A percentile compares a stretch with the other conserved stretches of the same genome.
These are phyloP conservation scores for Eledone cirrhosa DNA, from an alignment of 2,888 invertebrate genomes.

Conservation along the genomic window DNA sequence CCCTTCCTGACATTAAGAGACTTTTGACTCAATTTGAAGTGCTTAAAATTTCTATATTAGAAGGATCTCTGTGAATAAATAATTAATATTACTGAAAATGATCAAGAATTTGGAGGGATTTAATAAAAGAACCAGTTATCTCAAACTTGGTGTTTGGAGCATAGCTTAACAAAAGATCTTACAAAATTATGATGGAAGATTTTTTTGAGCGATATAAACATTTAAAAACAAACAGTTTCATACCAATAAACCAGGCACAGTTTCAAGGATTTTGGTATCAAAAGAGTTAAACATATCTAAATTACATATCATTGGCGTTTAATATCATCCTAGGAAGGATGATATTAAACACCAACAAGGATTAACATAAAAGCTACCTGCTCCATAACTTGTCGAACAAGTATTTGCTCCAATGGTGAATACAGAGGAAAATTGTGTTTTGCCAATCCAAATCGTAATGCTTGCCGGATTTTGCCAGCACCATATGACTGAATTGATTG, in stretches of 20 bases:
- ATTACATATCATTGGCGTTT: not conserved
- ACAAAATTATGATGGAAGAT: too few species aligned
- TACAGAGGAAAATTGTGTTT: slow-evolving; percentile 66
- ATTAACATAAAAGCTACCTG: slow-evolving; percentile 53
- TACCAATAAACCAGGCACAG: not conserved
- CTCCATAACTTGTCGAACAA: slow-evolving; percentile 69
- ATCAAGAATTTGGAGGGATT: too few species aligned
- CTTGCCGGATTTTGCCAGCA: slow-evolving; percentile 68
- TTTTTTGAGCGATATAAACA: too few species aligned
- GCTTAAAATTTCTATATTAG: too few species aligned
- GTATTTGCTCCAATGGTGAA: slow-evolving; percentile 68
- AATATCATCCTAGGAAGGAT: not conserved
- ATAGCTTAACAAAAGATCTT: too few species aligned
- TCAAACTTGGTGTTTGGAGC: too few species aligned
- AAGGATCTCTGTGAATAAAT: too few species aligned
- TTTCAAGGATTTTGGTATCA: not conserved
- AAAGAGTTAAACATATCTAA: not conserved
- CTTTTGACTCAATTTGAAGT: too few species aligned
- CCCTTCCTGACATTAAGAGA: too few species aligned
- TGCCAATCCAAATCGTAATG: slow-evolving; percentile 66
- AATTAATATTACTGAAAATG: too few species aligned
- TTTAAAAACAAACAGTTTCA: not conserved
- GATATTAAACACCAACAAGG: not conserved
- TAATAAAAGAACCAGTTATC: too few species aligned
- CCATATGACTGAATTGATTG: slow-evolving; percentile 71